phyloP scores from a whole-genome alignment of 2,888 invertebrate genomes.

The Eupelmus urozonus region DNA sequence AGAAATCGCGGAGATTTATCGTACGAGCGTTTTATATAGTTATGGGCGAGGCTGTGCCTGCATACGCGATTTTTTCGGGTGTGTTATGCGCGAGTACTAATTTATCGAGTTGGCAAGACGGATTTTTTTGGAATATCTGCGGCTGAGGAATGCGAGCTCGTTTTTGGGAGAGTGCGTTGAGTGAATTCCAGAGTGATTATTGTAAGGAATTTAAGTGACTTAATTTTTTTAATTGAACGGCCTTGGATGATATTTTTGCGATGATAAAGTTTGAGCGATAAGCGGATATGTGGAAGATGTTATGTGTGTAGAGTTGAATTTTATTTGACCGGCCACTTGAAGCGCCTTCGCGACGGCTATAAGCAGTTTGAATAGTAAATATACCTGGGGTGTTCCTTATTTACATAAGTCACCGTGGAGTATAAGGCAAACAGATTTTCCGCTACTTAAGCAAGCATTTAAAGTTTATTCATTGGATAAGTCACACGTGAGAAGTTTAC shows the following conservation, averaged over 20 bases:
- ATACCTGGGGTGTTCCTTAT: slow-evolving; percentile 7
- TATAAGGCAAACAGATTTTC: slow-evolving; percentile 29
- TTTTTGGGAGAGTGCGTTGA: no score
- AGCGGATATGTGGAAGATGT: no score
- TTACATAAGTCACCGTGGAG: slow-evolving; percentile 19
- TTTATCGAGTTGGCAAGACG: slow-evolving; percentile 32
- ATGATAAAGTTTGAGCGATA: no score
- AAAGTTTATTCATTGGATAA: slow-evolving; percentile 8
- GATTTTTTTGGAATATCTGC: no score
- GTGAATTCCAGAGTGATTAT: no score
- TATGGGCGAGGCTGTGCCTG: slow-evolving; percentile 9
- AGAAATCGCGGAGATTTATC: slow-evolving; percentile 43
- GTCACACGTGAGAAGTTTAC: background rate
- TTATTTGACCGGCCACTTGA: background rate
- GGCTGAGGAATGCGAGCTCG: no score
- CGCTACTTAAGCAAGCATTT: slow-evolving; percentile 23
- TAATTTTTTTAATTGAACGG: no score
- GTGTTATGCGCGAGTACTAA: slow-evolving; percentile 27
- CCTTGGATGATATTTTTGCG: no score
- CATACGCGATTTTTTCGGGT: slow-evolving; percentile 1
- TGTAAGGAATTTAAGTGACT: background rate
- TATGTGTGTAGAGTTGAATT: no score
- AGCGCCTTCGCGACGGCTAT: background rate
- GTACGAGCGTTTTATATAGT: slow-evolving; percentile 5
- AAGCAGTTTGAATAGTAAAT: slow-evolving; percentile 6